Evolutionary conservation across 2,797 vertebrate genomes (phyloP).

Genomic region (Scarus forsteni): DNA sequence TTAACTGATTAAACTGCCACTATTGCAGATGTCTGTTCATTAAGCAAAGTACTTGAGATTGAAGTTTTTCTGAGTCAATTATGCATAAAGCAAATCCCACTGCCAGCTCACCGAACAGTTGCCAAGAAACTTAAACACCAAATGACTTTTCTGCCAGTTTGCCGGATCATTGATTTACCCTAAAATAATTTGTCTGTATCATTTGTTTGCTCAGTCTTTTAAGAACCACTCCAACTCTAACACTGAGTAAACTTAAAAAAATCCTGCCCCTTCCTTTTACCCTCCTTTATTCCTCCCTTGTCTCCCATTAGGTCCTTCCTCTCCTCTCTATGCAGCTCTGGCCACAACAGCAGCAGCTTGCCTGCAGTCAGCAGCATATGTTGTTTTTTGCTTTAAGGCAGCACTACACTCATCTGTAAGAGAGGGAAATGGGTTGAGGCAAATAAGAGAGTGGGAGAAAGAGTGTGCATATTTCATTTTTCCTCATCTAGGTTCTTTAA

Average conservation of each 20-base stretch:
- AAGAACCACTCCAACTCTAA: too few species aligned
- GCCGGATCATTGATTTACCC: too few species aligned
- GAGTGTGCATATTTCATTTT: conserved; percentile 42
- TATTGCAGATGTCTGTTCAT: too few species aligned
- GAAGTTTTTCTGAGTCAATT: too few species aligned
- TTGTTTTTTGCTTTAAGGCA: conserved; percentile 47
- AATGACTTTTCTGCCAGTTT: too few species aligned
- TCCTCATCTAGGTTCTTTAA: conserved; percentile 9
- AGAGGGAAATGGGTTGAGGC: conserved; percentile 5
- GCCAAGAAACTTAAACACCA: too few species aligned
- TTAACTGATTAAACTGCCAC: too few species aligned
- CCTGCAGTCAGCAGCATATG: conserved; percentile 68
- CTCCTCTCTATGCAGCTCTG: conserved; percentile 11
- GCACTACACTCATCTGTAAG: conserved; percentile 34
- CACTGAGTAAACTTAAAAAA: background rate
- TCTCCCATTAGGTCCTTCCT: conserved; percentile 15
- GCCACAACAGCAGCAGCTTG: conserved; percentile 49
- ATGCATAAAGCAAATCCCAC: too few species aligned
- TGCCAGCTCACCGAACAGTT: too few species aligned
- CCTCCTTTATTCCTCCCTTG: conserved; percentile 8
- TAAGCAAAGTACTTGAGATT: too few species aligned
- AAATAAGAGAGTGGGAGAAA: conserved; percentile 20
- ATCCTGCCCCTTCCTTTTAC: background rate
- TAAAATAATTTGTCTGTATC: background rate
- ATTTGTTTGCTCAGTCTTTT: background rate